phyloP scores from a whole-genome alignment of 2,113 vertebrate species.

The Melospiza georgiana region DNA sequence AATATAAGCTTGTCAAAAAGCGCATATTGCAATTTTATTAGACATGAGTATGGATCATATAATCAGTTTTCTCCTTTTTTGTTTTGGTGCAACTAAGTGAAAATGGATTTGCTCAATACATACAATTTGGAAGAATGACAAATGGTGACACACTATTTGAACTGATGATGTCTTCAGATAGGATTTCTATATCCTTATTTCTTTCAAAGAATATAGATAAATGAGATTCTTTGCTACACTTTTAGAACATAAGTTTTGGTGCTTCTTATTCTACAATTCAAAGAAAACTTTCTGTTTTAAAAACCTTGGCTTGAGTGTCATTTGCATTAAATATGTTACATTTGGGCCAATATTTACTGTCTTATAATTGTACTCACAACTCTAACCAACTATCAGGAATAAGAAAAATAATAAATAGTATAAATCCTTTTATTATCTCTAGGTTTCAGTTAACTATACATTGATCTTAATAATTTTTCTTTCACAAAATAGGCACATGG shows the following conservation, averaged over 20 bases:
- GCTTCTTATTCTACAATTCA: background rate
- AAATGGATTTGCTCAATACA: constrained; percentile 64
- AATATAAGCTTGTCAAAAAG: constrained; percentile 68
- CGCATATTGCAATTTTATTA: constrained; percentile 60
- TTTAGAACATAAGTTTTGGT: background rate
- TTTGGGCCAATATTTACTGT: background rate
- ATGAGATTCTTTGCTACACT: background rate
- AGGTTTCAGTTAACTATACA: background rate
- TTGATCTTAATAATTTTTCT: background rate
- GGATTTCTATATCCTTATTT: constrained; percentile 16
- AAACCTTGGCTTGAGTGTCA: background rate
- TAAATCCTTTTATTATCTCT: background rate
- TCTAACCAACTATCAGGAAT: background rate
- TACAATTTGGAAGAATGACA: constrained; percentile 51
- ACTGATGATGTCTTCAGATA: constrained; percentile 43
- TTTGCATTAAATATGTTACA: background rate
- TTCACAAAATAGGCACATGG: background rate
- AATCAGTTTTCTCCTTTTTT: constrained; percentile 64
- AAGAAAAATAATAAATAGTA: background rate
- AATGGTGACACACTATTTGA: constrained; percentile 11
- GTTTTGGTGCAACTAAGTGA: constrained; percentile 51
- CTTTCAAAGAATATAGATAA: background rate
- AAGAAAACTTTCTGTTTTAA: background rate
- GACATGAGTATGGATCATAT: constrained; percentile 52
- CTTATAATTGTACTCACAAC: background rate